Evolutionary conservation across 2,888 invertebrate species (phyloP), one percentile per base, ranked within the genome.

Genomic region (Tyria jacobaeae): DNA sequence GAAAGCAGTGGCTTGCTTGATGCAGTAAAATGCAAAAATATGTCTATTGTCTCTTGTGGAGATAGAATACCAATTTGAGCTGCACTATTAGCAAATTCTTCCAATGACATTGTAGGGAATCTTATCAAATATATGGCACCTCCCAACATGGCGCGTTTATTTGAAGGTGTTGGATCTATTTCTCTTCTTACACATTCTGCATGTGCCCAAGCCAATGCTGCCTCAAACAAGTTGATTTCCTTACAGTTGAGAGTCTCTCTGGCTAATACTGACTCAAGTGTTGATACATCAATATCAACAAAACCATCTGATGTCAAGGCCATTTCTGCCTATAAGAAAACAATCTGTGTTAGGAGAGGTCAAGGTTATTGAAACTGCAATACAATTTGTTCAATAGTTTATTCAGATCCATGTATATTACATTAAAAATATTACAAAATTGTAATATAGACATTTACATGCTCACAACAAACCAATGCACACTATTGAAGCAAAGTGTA

Each of bases 301-400:
- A 99, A 99, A 76, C 99, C 99, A 84, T 99, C 99, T 0, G 99
- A 98, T 76, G 96, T 97, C 78, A 99, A 95, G 62, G 99, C 99
- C 96, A 99, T 98, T 94, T 99, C 98, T 84, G 99, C 99, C 97
- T 98, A 91, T 68, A 92, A 94, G 81, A 68, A 87, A 85, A 85
- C 68, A 73, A 80, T 71, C 61, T 62, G 65, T 75, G 67, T 76
- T 77, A 82, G 68, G 74, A 75, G 75, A 81, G 84, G 82, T 74
- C 65, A 62, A 85, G 85, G 86, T 79, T 80, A 94, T 88, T 89
- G 82, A 94, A 94, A 94, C 94, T 94, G 94, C 94, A 94, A 94
- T 94, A 94, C 94, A 93, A 89, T 90, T 92, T 91, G 87, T 86
- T 81, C 79, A 88, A 85, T 83, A 77, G 64, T 92, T 92, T 92